Base-by-base conservation (phyloP, 1,140 invertebrate genomes). In the Trichoplusia ni region DNA sequence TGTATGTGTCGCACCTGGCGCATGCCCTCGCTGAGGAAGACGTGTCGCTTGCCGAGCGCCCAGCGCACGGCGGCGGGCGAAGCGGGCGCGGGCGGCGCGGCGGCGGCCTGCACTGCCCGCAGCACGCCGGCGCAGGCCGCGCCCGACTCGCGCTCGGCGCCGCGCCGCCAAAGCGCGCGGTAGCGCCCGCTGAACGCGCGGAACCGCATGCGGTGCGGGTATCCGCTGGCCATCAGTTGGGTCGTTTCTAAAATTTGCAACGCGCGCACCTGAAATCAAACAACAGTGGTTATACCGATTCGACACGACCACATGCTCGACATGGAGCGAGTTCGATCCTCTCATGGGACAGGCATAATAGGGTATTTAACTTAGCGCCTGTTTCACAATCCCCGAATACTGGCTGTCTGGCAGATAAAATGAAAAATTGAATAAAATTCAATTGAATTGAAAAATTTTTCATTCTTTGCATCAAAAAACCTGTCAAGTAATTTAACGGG, bases 201-300 rank as follows among this genome's bases (percentile, higher is more conserved):
- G 86, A 98, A 98, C 19, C 97, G 92, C 96, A 98, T 98, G 67
- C 98, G 93, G 89, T 99, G 97, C 4, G 97, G 97, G 86, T 97
- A 98, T 6, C 97, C 95, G 68, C 95, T 95, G 11, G 97, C 97
- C 97, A 98, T 98, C 23, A 99, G 89, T 86, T 98, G 98, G 11
- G 98, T 97, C 19, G 98, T 98, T 91, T 98, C 97, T 14, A 98
- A 90, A n/a, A 98, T 94, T 91, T 98, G 97, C 23, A 99, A 91
- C 0, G 97, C 96, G 21, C 97, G 92, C 62, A 98, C 95, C 92
- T 99, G 96, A 4, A 21, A 23, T 6, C 11, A 21, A 42, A 25
- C n/a, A n/a, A n/a, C n/a, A n/a, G n/a, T n/a, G n/a, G n/a, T n/a
- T n/a, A n/a, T n/a, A n/a, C n/a, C n/a, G n/a, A n/a, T n/a, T n/a